Base-by-base conservation (phyloP, 2,113 vertebrate species). In the Alexandromys fortis region DNA sequence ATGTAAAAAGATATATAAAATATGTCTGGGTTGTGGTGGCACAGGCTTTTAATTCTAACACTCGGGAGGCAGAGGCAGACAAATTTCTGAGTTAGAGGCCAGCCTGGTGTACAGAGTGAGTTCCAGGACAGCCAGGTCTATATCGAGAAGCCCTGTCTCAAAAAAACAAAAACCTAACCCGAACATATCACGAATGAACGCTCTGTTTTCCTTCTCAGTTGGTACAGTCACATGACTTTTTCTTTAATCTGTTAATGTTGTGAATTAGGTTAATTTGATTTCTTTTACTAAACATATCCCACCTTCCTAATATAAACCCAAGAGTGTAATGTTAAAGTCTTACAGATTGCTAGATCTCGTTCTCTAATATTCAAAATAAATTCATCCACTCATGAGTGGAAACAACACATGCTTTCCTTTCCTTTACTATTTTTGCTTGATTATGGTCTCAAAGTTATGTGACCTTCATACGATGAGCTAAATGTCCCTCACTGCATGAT, bases 381-480 rank as follows among this genome's bases (percentile, higher is more conserved):
- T 85, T 61, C 52, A 58, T 24, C 33, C 63, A 63, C 73, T 85
- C 9, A 61, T 38, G 30, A 93, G 26, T 61, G 52, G 79, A 94
- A 72, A 38, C 19, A 88, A 79, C 14, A 47, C 28, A 14, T 28
- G 28, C 28, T 87, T 65, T 73, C n/a, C 17, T n/a, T 55, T 79
- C n/a, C 22, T 82, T 82, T 49, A 79, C 65, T 94, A 52, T 21
- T 33, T 63, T 95, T 93, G 63, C 28, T 85, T 75, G 77, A 73
- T n/a, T 79, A 76, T 85, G 58, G 13, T 35, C 67, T 77, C n/a
- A 76, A 42, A 83, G 35, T 90, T 33, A 83, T 42, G 35, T 55
- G 82, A 75, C 33, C 38, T 76, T 76, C 70, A 55, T 28, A 28
- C 65, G 47, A 76, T 28, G n/a, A 85, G 61, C 55, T 28, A 86